Evolutionary conservation across 2,888 invertebrate species (phyloP), one percentile per base, ranked within the genome.

Genomic region (Tuberolachnus salignus): DNA sequence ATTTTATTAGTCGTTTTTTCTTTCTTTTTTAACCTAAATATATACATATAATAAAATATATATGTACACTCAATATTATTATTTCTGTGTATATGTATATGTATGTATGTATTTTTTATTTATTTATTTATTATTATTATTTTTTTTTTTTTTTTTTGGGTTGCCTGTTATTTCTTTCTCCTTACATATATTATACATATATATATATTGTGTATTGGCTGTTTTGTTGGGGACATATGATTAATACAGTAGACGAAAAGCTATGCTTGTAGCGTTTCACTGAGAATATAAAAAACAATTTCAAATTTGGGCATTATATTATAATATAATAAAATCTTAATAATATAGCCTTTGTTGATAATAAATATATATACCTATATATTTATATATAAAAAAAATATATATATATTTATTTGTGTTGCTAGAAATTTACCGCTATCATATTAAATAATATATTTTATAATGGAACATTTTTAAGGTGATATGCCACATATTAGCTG

Each of bases 121-220:
- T 72, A 44, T 71, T 44, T 42, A 53, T 49, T 46, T n/a, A n/a
- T n/a, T n/a, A n/a, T n/a, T n/a, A n/a, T n/a, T n/a, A n/a, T n/a
- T 46, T 44, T 70, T 34, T n/a, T 74, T 75, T 61, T 74, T 75
- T 59, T 81, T 82, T 81, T 78, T 81, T 81, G 74, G 80, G 80
- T 82, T 78, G 78, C 78, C 78, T 78, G 67, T 78, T 78, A 59
- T 67, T 78, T 75, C 66, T 75, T 75, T 67, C 59, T 67, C 67
- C 26, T 67, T 78, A 53, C 49, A 67, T 57, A 67, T 55, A 46
- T 13, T 49, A 66, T 23, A 26, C 26, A 51, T 53, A 69, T 63
- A 44, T 64, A 74, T 67, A 49, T 59, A 57, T 67, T 78, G 67
- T 78, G 67, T 78, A 78, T 78, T 78, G 78, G 78, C 78, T 78